A percentile compares a stretch with the other conserved stretches of the same genome.
phyloP scores from a whole-genome alignment of 92 coral and sea anemone genomes.

The Pocillopora meandrina region DNA sequence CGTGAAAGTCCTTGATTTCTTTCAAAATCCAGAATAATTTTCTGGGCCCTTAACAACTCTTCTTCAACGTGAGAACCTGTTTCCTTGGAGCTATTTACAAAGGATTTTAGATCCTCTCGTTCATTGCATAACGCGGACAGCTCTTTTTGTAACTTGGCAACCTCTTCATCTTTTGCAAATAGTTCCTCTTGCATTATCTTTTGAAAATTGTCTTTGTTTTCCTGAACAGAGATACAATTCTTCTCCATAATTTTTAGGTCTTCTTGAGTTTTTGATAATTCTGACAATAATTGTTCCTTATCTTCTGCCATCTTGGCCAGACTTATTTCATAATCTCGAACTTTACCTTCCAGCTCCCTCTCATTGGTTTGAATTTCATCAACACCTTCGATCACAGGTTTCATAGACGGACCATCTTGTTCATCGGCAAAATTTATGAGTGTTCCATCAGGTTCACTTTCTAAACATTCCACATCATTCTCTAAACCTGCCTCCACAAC shows the following conservation, averaged over 20 bases:
- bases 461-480: background rate
- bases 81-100: conserved; percentile 14
- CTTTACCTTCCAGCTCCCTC: conserved; percentile 33
- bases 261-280: conserved; percentile 35
- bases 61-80: conserved; percentile 18
- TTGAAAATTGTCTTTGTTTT: conserved; percentile 43
- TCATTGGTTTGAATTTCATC: conserved; percentile 21
- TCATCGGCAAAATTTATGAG: conserved; percentile 19
- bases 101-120: conserved; percentile 22
- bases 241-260: conserved; percentile 22
- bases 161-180: conserved; percentile 61
- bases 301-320: conserved; percentile 35
- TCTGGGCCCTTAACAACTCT: conserved; percentile 40
- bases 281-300: conserved; percentile 33
- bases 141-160: conserved; percentile 69
- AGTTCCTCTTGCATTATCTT: conserved; percentile 64
- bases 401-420: conserved; percentile 37
- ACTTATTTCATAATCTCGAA: conserved; percentile 40
- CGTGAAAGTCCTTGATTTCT: conserved; percentile 39
- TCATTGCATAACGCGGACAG: conserved; percentile 45
- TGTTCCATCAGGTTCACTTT: conserved; percentile 6
- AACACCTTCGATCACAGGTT: conserved; percentile 22
- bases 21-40: conserved; percentile 47
- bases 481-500: conserved; percentile 14
- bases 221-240: conserved; percentile 21